phyloP scores from a whole-genome alignment of 2,797 vertebrate species.

The Gallirallus australis region DNA sequence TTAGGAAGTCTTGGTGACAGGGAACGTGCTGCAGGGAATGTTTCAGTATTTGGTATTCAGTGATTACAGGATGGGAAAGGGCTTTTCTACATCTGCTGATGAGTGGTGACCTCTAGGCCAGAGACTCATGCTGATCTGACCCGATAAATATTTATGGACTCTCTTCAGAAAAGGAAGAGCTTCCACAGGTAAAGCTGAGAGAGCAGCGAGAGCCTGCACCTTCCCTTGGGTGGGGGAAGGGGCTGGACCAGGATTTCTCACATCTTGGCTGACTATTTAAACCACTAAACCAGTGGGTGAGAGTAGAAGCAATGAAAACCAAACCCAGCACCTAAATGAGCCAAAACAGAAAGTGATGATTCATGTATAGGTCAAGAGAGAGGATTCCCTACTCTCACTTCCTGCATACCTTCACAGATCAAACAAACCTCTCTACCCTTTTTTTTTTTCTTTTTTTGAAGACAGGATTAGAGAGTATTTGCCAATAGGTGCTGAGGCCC shows the following conservation, averaged over 20 bases:
- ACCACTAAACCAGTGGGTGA: neutral
- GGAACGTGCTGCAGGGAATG: neutral
- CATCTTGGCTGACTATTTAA: neutral
- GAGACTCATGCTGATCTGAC: neutral
- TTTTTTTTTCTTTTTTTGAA: neutral
- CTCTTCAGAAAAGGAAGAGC: neutral
- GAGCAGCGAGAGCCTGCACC: neutral
- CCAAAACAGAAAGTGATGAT: slow-evolving; percentile 38
- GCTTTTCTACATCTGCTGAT: neutral
- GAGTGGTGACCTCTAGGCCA: neutral
- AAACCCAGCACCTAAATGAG: neutral
- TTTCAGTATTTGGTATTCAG: neutral
- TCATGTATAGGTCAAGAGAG: neutral
- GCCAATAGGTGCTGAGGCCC: neutral
- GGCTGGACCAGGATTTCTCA: neutral
- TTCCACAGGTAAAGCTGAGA: neutral
- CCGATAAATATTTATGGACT: neutral
- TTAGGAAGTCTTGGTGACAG: neutral
- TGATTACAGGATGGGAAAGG: neutral
- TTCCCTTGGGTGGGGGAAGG: neutral
- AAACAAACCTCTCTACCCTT: neutral
- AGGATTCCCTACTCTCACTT: neutral
- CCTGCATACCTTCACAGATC: neutral
- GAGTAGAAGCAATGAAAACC: neutral
- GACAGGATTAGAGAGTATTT: neutral